Conservation (phyloP, 2,113 vertebrate species). For the Triplophysa tibetana region DNA sequence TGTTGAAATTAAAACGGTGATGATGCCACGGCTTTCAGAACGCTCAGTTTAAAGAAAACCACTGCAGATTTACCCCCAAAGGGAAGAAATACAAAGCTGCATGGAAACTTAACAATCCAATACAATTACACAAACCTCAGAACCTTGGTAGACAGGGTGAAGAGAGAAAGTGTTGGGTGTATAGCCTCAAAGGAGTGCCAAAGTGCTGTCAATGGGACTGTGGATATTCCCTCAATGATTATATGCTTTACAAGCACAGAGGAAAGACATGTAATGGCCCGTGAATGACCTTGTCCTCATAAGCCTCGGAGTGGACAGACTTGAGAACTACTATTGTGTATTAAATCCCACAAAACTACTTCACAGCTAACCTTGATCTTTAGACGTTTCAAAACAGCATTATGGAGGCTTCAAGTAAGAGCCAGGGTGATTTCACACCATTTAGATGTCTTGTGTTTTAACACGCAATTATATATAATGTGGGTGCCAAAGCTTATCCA, state of each 20-base stretch:
- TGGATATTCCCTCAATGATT: conserved; percentile 37
- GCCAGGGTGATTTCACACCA: conserved; percentile 10
- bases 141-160: conserved; percentile 8
- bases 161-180: conserved; percentile 4
- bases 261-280: conserved; percentile 38
- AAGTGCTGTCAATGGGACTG: conserved; percentile 32
- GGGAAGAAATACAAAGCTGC: not conserved
- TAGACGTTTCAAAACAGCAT: conserved; percentile 23
- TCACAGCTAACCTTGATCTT: conserved; percentile 29
- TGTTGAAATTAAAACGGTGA: not conserved
- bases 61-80: not conserved
- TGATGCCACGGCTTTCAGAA: not conserved
- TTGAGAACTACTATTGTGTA: conserved; percentile 22
- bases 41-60: not conserved
- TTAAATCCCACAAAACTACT: conserved; percentile 5
- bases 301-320: not conserved
- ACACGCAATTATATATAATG: conserved; percentile 16
- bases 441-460: conserved; percentile 14
- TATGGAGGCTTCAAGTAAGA: not conserved
- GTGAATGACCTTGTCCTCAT: conserved; percentile 19
- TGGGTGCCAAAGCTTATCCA: conserved; percentile 16
- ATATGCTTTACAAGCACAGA: conserved; percentile 37
- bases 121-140: conserved; percentile 28
- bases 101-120: conserved; percentile 1
- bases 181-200: conserved; percentile 18